phyloP scores from a whole-genome alignment of 35 echinoderm and acorn worm genomes.

The Chiridota heheva region DNA sequence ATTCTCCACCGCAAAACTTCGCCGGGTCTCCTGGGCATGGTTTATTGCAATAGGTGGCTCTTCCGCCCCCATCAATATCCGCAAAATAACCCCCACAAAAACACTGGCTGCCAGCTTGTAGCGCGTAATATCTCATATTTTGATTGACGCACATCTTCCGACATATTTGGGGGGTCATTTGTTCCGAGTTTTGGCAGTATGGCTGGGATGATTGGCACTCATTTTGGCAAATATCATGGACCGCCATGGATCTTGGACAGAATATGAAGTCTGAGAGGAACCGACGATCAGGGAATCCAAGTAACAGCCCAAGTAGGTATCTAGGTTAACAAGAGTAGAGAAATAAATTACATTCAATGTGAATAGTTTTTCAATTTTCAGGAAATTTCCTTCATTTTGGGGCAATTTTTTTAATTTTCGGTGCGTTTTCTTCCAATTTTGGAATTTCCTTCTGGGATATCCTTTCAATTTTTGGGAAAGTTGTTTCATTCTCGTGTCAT shows the following conservation, averaged over 20 bases:
- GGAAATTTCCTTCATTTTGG: too few relatives aligned
- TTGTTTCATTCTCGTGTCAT: too few relatives aligned
- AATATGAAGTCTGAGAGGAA: slow-evolving; percentile 35
- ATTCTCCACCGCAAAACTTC: slow-evolving; percentile 52
- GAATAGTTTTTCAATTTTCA: too few relatives aligned
- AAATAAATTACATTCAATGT: too few relatives aligned
- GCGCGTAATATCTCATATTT: slow-evolving; percentile 28
- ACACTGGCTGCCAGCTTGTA: slow-evolving; percentile 56
- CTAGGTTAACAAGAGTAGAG: too few relatives aligned
- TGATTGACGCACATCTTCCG: slow-evolving; percentile 17
- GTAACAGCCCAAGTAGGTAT: slow-evolving; percentile 40
- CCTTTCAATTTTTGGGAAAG: too few relatives aligned
- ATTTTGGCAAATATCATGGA: slow-evolving; percentile 31
- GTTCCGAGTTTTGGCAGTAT: slow-evolving; percentile 42
- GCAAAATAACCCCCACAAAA: slow-evolving; percentile 47
- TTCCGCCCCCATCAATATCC: background rate
- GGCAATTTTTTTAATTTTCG: too few relatives aligned
- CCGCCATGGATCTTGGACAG: background rate
- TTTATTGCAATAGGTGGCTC: slow-evolving; percentile 11
- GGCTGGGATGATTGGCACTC: slow-evolving; percentile 14
- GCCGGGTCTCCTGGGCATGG: slow-evolving; percentile 40
- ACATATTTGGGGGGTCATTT: slow-evolving; percentile 44
- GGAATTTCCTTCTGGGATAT: too few relatives aligned
- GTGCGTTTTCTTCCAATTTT: too few relatives aligned
- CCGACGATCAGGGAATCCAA: slow-evolving; percentile 22